These are phyloP conservation scores for Cotesia typhae DNA, from an alignment of 1,140 invertebrate genomes.

Conservation along the genomic window DNA sequence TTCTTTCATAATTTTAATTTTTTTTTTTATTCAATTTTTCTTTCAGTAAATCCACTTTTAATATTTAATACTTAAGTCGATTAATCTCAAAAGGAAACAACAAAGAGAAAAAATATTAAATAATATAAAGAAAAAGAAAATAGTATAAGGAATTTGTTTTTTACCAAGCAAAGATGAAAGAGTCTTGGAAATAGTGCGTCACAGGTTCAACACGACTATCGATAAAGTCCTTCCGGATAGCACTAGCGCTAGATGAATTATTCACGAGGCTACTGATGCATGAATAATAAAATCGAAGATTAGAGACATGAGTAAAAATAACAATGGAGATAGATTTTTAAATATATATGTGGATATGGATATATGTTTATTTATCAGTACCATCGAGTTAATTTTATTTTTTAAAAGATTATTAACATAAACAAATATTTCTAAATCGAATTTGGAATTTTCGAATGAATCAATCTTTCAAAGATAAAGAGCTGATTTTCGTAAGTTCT, in stretches of 20 bases:
- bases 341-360: background rate
- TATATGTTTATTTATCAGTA: background rate
- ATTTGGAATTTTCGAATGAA: too few relatives aligned
- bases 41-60: too few relatives aligned
- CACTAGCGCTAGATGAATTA: slow-evolving; percentile 19
- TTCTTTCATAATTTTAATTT: too few relatives aligned
- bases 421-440: too few relatives aligned
- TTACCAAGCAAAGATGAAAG: background rate
- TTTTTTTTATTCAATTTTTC: too few relatives aligned
- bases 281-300: slow-evolving; percentile 20
- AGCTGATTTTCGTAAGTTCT: too few relatives aligned
- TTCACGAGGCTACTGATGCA: slow-evolving; percentile 25
- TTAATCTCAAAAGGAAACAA: too few relatives aligned
- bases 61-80: too few relatives aligned
- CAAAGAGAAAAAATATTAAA: too few relatives aligned
- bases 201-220: slow-evolving; percentile 7
- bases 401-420: too few relatives aligned
- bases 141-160: background rate
- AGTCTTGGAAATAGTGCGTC: background rate
- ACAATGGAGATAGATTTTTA: slow-evolving; percentile 7
- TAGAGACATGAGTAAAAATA: slow-evolving; percentile 13
- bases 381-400: too few relatives aligned
- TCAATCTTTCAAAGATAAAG: too few relatives aligned
- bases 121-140: background rate
- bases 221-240: slow-evolving; percentile 28